Base-by-base conservation (phyloP, 2,113 vertebrate species). In the Pelodiscus sinensis region DNA sequence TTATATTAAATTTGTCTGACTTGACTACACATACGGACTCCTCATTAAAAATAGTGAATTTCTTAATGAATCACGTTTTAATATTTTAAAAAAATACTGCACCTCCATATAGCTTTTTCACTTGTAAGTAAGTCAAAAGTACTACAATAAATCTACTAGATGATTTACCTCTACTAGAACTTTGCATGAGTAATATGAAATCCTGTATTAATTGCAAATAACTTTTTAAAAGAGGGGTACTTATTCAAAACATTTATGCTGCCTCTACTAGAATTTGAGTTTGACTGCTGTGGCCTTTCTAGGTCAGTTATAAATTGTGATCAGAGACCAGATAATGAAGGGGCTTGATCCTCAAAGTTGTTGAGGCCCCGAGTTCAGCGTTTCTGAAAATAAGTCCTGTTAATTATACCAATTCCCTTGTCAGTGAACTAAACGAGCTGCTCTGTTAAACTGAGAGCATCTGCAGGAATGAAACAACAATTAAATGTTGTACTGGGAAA, bases 1-100 rank as follows among this genome's bases (percentile, higher is more conserved):
- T 81, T 89, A 94, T 83, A 85, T 35, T 22, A 58, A 25, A 51
- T 73, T 94, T 97, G 95, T 94, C 95, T 71, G n/a, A 18, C 31
- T 94, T 91, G 85, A 58, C 81, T 90, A 86, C 79, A 65, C 88
- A 80, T 79, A 77, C 50, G 38, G 38, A 77, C 13, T 27, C 5
- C 11, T 8, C 12, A 14, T 44, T 81, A 87, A 86, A 94, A 95
- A 94, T 83, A 88, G 84, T n/a, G 52, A 55, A 71, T 93, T 89
- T 90, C 89, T 82, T 86, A 52, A 77, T 55, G 62, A 77, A 73
- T 10, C 71, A 31, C 87, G 83, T 80, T 84, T 85, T 35, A 71
- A 4, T 52, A 29, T 71, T 91, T 44, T 88, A 89, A 84, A 90
- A 94, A 94, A 71, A 35, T 82, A 25, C 25, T 21, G 29, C 29